Percentiles rank a stretch among this genome's conserved stretches.
These are phyloP conservation scores for Otolemur garnettii DNA, from an alignment of 2,113 vertebrate genomes.

Conservation along the genomic window DNA sequence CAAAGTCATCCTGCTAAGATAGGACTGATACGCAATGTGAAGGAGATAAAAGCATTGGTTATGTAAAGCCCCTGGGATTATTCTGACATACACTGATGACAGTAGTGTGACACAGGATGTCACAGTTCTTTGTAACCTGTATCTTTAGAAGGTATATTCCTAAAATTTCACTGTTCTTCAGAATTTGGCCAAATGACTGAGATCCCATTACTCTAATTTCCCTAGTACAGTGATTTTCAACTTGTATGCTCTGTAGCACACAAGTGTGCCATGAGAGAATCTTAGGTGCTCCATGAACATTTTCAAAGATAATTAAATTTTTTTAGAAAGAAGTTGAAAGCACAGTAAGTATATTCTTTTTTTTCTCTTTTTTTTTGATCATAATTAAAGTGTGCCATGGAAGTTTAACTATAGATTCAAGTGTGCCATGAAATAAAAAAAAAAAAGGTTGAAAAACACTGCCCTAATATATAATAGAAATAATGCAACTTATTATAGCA, in stretches of 20 bases:
- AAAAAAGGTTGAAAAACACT: too few relatives aligned
- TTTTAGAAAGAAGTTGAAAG: too few relatives aligned
- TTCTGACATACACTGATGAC: background rate
- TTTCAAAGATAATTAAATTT: too few relatives aligned
- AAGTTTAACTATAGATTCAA: too few relatives aligned
- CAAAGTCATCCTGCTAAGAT: background rate
- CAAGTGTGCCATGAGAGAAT: too few relatives aligned
- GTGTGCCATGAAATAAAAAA: too few relatives aligned
- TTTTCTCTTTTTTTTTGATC: too few relatives aligned
- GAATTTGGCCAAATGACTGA: background rate
- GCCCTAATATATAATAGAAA: slow-evolving; percentile 4
- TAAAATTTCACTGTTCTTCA: slow-evolving; percentile 1
- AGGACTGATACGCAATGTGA: background rate
- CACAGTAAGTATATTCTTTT: too few relatives aligned
- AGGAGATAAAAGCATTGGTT: background rate
- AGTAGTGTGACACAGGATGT: background rate
- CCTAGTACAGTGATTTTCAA: background rate
- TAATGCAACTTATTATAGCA: background rate
- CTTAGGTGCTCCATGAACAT: too few relatives aligned
- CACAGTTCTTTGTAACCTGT: background rate
- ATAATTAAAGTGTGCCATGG: too few relatives aligned
- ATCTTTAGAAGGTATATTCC: background rate
- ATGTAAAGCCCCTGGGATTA: background rate
- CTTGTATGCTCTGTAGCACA: too few relatives aligned
- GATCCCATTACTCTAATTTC: background rate